Evolutionary conservation across 1,140 invertebrate species (phyloP).

Genomic region (Drosophila mojavensis): DNA sequence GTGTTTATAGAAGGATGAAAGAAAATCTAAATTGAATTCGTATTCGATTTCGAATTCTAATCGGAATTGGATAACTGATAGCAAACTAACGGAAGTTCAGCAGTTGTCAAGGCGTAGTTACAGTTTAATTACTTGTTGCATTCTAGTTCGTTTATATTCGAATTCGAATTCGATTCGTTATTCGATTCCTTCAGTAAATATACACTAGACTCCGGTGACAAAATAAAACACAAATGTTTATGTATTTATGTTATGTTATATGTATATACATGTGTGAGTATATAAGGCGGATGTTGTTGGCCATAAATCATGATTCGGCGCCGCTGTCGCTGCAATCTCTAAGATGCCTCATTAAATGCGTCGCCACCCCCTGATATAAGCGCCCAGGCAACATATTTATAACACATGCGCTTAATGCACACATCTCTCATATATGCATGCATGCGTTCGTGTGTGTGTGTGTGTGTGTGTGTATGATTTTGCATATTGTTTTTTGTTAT

Average conservation of each 20-base stretch:
- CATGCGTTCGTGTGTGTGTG: conserved; percentile 21
- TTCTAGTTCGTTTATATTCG: conserved; percentile 7
- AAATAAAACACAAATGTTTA: background rate
- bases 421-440: conserved; percentile 5
- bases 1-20: conserved; percentile 18
- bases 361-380: conserved; percentile 17
- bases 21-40: conserved; percentile 8
- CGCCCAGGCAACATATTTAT: conserved; percentile 57
- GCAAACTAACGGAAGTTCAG: background rate
- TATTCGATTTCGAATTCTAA: conserved; percentile 15
- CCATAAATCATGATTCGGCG: conserved; percentile 72
- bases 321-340: conserved; percentile 44
- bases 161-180: conserved; percentile 21
- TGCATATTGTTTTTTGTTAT: conserved; percentile 50
- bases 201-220: conserved; percentile 49
- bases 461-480: conserved; percentile 30
- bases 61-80: background rate
- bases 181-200: conserved; percentile 59
- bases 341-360: conserved; percentile 28
- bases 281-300: conserved; percentile 63
- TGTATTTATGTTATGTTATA: background rate
- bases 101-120: conserved; percentile 28
- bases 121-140: conserved; percentile 7
- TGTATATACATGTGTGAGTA: conserved; percentile 1
- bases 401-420: conserved; percentile 57